Conservation (phyloP, 2,888 invertebrate genomes). For the Trichopoda pennipes region DNA sequence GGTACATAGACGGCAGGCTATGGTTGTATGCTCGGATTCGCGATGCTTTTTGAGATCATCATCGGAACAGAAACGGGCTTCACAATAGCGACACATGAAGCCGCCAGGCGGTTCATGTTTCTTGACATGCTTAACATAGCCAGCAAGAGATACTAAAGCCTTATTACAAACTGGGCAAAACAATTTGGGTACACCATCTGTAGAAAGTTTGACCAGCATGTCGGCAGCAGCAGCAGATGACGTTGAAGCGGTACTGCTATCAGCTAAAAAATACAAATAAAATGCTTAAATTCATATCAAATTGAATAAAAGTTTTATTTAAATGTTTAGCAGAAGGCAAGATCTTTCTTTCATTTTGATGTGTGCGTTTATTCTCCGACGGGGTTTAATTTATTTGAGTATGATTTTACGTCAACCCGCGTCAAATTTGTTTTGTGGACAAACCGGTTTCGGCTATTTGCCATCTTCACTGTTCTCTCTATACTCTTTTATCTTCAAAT, state of each 20-base stretch:
- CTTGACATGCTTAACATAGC: constrained; percentile 80
- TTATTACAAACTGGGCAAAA: constrained; percentile 79
- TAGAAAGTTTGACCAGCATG: constrained; percentile 78
- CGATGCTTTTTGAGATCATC: constrained; percentile 76
- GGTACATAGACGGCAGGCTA: constrained; percentile 79
- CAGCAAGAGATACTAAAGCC: constrained; percentile 72
- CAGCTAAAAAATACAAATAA: constrained; percentile 24
- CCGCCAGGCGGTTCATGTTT: constrained; percentile 81
- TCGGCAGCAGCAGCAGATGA: constrained; percentile 56
- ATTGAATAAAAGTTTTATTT: no score
- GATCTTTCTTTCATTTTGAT: no score
- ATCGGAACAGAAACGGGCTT: constrained; percentile 75
- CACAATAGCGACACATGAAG: constrained; percentile 79
- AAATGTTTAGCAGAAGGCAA: no score
- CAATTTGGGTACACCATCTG: constrained; percentile 77
- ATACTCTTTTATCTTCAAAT: no score
- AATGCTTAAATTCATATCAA: background rate
- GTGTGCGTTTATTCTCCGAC: no score
- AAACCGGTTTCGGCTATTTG: no score
- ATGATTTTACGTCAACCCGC: no score
- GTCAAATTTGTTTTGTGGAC: no score
- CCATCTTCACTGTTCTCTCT: no score
- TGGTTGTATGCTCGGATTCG: constrained; percentile 73
- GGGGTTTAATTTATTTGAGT: no score
- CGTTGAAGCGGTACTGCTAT: constrained; percentile 43